Conservation (phyloP, 2,888 invertebrate species). For the Thera obeliscata region DNA sequence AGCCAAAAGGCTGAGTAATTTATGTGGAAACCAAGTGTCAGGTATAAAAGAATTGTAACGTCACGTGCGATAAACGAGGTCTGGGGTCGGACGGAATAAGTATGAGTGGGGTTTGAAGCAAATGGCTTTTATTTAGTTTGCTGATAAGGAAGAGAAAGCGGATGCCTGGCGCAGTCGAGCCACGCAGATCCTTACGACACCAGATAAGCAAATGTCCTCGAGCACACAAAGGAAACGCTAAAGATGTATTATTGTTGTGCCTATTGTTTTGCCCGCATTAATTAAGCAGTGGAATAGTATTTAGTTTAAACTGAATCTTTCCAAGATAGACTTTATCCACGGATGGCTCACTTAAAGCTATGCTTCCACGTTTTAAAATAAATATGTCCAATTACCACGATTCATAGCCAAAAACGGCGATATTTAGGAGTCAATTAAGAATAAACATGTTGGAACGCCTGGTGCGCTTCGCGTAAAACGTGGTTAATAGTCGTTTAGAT, state of each 20-base stretch:
- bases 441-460: conserved; percentile 71
- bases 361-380: conserved; percentile 64
- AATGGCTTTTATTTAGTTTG: conserved; percentile 63
- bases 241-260: conserved; percentile 71
- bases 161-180: conserved; percentile 61
- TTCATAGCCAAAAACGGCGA: conserved; percentile 75
- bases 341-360: conserved; percentile 60
- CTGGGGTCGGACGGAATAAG: conserved; percentile 49
- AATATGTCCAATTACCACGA: conserved; percentile 75
- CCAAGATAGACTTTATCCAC: conserved; percentile 46
- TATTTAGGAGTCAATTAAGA: conserved; percentile 79
- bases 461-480: conserved; percentile 72
- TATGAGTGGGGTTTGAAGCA: conserved; percentile 55
- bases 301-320: conserved; percentile 36
- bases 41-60: conserved; percentile 73
- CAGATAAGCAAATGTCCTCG: conserved; percentile 68
- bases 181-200: conserved; percentile 67
- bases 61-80: conserved; percentile 70
- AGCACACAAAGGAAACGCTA: conserved; percentile 66
- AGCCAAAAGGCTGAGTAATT: conserved; percentile 69
- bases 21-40: conserved; percentile 75
- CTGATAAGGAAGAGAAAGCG: conserved; percentile 63
- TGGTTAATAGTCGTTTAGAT: conserved; percentile 74
- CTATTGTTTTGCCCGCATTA: conserved; percentile 66
- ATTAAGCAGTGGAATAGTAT: conserved; percentile 71